phyloP scores from a whole-genome alignment of 1,140 invertebrate genomes.

The Cataglyphis hispanica region DNA sequence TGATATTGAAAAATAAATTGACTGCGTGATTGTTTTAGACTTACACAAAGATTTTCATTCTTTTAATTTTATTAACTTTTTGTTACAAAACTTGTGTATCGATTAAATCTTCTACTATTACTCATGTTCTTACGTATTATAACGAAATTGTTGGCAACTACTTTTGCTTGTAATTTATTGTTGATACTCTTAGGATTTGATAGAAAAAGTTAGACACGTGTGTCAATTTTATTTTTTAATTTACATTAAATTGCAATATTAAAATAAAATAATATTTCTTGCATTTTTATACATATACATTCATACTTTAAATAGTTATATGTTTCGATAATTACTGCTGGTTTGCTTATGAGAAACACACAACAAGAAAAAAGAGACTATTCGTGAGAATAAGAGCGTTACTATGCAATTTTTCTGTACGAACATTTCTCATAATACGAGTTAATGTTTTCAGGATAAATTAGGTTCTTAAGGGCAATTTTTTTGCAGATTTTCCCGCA shows the following conservation, averaged over 20 bases:
- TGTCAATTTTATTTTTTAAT: neutral
- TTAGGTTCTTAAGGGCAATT: slow-evolving; percentile 41
- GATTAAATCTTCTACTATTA: slow-evolving; percentile 33
- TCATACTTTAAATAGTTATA: neutral
- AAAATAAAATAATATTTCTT: neutral
- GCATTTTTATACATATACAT: neutral
- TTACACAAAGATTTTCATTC: slow-evolving; percentile 23
- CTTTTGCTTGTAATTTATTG: slow-evolving; percentile 9
- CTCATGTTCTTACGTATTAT: neutral
- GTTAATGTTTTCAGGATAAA: slow-evolving; percentile 27
- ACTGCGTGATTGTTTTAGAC: slow-evolving; percentile 44
- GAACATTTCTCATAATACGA: slow-evolving; percentile 20
- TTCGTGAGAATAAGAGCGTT: slow-evolving; percentile 40
- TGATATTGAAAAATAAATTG: slow-evolving; percentile 18
- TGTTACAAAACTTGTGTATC: slow-evolving; percentile 4
- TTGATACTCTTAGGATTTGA: neutral
- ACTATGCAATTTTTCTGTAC: slow-evolving; percentile 23
- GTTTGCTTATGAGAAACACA: slow-evolving; percentile 12
- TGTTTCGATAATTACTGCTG: slow-evolving; percentile 9
- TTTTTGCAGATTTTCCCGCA: slow-evolving; percentile 1
- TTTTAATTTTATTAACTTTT: slow-evolving; percentile 26
- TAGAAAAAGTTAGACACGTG: neutral
- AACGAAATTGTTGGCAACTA: neutral
- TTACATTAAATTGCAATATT: neutral
- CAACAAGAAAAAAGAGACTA: neutral